Percentiles rank a stretch among this genome's conserved stretches.
These are phyloP conservation scores for Protosalanx chinensis DNA, from an alignment of 2,797 vertebrate genomes.

Conservation along the genomic window DNA sequence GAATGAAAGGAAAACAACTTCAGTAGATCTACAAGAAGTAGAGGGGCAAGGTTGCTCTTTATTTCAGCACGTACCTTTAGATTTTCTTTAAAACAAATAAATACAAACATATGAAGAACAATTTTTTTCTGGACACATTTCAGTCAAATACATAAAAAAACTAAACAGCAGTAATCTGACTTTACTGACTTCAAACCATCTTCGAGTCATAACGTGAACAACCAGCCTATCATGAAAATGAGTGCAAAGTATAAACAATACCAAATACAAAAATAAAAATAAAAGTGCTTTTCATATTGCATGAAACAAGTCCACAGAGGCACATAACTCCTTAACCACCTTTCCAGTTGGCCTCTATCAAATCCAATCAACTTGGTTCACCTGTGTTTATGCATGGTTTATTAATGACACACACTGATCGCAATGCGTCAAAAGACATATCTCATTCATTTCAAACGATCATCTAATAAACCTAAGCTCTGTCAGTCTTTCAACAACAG, in stretches of 20 bases:
- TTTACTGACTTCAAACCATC: slow-evolving; percentile 11
- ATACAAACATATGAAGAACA: slow-evolving; percentile 43
- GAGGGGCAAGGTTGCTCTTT: slow-evolving; percentile 27
- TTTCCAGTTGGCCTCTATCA: slow-evolving; percentile 37
- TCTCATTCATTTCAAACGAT: slow-evolving; percentile 14
- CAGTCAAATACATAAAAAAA: slow-evolving; percentile 40
- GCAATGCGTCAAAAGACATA: slow-evolving; percentile 20
- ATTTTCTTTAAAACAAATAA: slow-evolving; percentile 58
- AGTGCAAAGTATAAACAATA: slow-evolving; percentile 52
- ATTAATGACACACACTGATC: slow-evolving; percentile 23
- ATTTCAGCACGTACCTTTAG: slow-evolving; percentile 34
- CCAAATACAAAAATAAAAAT: slow-evolving; percentile 30
- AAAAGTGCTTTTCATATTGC: slow-evolving; percentile 53
- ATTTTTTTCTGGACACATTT: slow-evolving; percentile 16
- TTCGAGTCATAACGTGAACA: slow-evolving; percentile 26
- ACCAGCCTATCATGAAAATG: slow-evolving; percentile 13
- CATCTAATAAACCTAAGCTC: slow-evolving; percentile 21
- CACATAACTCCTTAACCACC: slow-evolving; percentile 15
- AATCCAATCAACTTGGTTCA: slow-evolving; percentile 43
- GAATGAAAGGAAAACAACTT: too few species aligned
- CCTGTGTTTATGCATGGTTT: slow-evolving; percentile 27
- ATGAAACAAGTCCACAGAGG: slow-evolving; percentile 26
- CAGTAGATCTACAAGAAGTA: not conserved
- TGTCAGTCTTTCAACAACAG: slow-evolving; percentile 22
- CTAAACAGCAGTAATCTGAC: not conserved